Conservation (phyloP, 2,113 vertebrate genomes). For the Xiphias gladius region DNA sequence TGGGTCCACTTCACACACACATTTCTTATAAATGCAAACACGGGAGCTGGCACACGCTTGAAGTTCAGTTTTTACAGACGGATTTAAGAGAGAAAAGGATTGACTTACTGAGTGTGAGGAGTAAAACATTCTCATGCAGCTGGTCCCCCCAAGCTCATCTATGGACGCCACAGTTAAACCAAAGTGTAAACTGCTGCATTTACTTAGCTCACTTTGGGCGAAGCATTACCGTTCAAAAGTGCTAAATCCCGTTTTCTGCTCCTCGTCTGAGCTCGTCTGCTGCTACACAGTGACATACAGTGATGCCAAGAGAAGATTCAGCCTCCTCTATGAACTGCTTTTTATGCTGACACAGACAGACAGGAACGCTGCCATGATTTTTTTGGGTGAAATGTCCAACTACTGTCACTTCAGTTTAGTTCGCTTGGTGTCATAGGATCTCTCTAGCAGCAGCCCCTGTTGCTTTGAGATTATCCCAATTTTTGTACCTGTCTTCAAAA, state of each 20-base stretch:
- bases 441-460: background rate
- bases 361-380: slow-evolving; percentile 17
- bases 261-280: background rate
- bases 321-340: background rate
- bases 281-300: background rate
- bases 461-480: background rate
- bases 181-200: background rate
- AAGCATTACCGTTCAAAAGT: background rate
- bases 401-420: slow-evolving; percentile 16
- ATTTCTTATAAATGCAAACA: background rate
- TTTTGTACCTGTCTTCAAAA: background rate
- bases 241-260: slow-evolving; percentile 8
- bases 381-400: slow-evolving; percentile 18
- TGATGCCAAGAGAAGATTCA: slow-evolving; percentile 5
- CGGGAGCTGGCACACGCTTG: background rate
- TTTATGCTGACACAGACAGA: slow-evolving; percentile 11
- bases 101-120: slow-evolving; percentile 10
- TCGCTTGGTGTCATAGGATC: background rate
- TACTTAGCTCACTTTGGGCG: background rate
- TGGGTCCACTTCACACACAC: slow-evolving; percentile 1
- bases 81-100: background rate
- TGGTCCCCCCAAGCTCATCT: background rate
- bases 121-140: background rate
- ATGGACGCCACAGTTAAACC: background rate
- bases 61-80: background rate